A percentile compares a stretch with the other conserved stretches of the same genome.
Evolutionary conservation across 2,797 vertebrate species (phyloP).

Genomic region (Allobates femoralis): DNA sequence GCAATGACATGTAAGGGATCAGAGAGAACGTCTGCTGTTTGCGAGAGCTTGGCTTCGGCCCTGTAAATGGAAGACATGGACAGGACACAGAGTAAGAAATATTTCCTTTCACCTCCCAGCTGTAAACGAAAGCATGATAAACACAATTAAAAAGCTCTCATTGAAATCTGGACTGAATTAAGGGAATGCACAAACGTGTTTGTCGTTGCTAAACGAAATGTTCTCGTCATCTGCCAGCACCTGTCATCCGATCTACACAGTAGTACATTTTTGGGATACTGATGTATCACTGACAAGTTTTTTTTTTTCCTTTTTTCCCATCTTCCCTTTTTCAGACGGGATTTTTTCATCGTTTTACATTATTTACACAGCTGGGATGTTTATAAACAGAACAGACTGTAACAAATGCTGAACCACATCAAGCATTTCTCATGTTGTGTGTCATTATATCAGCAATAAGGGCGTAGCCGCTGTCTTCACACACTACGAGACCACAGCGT

Average conservation of each 20-base stretch:
- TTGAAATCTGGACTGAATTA: constrained; percentile 63
- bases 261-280: constrained; percentile 68
- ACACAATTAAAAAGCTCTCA: constrained; percentile 56
- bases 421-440: constrained; percentile 69
- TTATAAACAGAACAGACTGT: constrained; percentile 74
- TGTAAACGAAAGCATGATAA: constrained; percentile 57
- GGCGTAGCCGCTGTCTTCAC: constrained; percentile 69
- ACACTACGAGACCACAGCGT: constrained; percentile 72
- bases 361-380: constrained; percentile 75
- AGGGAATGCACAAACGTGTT: constrained; percentile 64
- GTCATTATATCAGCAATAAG: constrained; percentile 73
- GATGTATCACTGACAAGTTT: constrained; percentile 69
- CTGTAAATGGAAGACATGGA: constrained; percentile 36
- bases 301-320: constrained; percentile 8
- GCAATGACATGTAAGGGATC: constrained; percentile 28
- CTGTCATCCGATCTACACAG: constrained; percentile 70
- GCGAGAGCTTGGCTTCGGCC: constrained; percentile 14
- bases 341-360: constrained; percentile 70
- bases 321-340: constrained; percentile 62
- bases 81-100: constrained; percentile 54
- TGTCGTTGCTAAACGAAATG: constrained; percentile 66
- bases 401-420: constrained; percentile 74
- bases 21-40: constrained; percentile 34
- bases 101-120: constrained; percentile 60
- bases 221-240: constrained; percentile 70